Evolutionary conservation across 2,888 invertebrate species (phyloP), one percentile per base, ranked within the genome.

Genomic region (Spisula subtruncata): DNA sequence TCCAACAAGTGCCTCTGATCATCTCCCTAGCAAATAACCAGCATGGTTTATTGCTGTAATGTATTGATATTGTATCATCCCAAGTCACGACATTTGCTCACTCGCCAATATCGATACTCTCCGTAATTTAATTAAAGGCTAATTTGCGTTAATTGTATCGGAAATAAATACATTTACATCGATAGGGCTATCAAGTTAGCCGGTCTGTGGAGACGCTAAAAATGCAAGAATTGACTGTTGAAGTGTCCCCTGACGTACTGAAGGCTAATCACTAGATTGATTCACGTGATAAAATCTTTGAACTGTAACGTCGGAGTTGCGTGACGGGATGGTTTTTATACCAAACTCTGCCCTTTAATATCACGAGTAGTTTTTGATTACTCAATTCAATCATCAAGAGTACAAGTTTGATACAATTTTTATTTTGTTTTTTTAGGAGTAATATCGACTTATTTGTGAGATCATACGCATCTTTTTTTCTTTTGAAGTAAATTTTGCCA

Each of bases 41-140:
- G 75, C 0, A 75, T 75, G 75, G 12, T 75, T 75, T 75, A 75
- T 75, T 0, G 75, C 35, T 10, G 18, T 32, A 35, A 75, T 32
- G 25, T 80, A 80, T 54, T 51, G 32, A 54, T 56, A 56, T 56
- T 80, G 51, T 87, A 87, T 83, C 82, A 75, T 83, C 75, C 66
- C 48, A n/a, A 14, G 91, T 91, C 91, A 91, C 91, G 91, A 87
- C 86, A 91, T 86, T 85, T 51, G 88, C 81, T 41, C 84, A 80
- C 84, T 89, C 88, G 81, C 56, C 85, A 56, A 84, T 83, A 86
- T 88, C 83, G 89, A 85, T 71, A 80, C 88, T 89, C 80, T 66
- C 56, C 84, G 82, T 89, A 91, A 91, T 91, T 89, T 89, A 89
- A 91, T 91, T 91, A 89, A 83, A 88, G 91, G 91, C 91, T 91